Evolutionary conservation across 64 coral and sea anemone genomes (phyloP).

Genomic region (Stichodactyla helianthus): DNA sequence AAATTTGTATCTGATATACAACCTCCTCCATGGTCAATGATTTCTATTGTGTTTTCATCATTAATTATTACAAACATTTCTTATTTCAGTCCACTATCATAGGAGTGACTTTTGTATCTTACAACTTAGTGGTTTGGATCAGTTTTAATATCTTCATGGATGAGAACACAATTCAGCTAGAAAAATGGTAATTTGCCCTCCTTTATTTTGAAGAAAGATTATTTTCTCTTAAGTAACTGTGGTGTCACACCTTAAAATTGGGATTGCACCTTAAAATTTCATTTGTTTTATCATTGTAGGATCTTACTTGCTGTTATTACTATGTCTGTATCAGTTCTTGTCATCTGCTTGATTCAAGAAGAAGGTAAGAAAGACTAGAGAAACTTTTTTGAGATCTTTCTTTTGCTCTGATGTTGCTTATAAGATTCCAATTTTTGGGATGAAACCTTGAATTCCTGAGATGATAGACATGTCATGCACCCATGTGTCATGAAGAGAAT

Average conservation of each 20-base stretch:
- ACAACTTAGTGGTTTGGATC: constrained; percentile 14
- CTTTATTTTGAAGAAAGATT: not conserved
- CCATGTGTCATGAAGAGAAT: too few species aligned
- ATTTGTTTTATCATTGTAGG: constrained; percentile 20
- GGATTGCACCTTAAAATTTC: not conserved
- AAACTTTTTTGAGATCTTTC: too few species aligned
- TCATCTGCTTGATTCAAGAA: constrained; percentile 55
- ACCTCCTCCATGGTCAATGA: too few species aligned
- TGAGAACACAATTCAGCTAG: constrained; percentile 12
- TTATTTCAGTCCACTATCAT: constrained; percentile 41
- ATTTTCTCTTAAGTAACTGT: not conserved
- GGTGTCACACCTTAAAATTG: too few species aligned
- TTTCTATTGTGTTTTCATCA: not conserved
- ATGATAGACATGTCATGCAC: too few species aligned
- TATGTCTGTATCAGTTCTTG: constrained; percentile 31
- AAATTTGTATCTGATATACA: too few species aligned
- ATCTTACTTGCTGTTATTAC: constrained; percentile 32
- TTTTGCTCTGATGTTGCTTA: too few species aligned
- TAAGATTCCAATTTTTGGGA: too few species aligned
- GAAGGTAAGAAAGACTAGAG: constrained; percentile 35
- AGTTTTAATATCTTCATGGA: constrained; percentile 27
- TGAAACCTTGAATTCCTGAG: too few species aligned
- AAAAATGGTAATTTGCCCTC: constrained; percentile 17
- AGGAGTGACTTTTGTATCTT: constrained; percentile 26
- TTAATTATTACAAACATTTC: not conserved